Percentiles rank a stretch among this genome's conserved stretches.
Conservation (phyloP, 2,113 vertebrate species). For the Eulemur macaco region DNA sequence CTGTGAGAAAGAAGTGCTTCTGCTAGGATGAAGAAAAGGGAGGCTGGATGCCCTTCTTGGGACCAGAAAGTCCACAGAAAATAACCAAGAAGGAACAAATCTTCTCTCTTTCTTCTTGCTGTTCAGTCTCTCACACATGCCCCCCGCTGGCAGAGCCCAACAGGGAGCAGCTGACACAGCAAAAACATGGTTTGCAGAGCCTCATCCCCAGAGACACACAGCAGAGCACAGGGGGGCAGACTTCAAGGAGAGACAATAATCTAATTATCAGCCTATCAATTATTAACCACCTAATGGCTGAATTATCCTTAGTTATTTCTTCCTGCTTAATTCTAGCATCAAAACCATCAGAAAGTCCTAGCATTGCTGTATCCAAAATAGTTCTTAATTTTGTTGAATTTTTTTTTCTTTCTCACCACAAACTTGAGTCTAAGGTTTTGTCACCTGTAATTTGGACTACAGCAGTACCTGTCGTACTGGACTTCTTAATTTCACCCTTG, state of each 20-base stretch:
- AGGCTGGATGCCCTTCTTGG: background rate
- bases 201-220: background rate
- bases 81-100: background rate
- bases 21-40: background rate
- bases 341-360: background rate
- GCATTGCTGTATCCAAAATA: background rate
- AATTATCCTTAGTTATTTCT: background rate
- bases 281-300: background rate
- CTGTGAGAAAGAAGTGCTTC: background rate
- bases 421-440: background rate
- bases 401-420: background rate
- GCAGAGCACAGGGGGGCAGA: accelerated
- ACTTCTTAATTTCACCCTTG: background rate
- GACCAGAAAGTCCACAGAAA: background rate
- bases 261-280: background rate
- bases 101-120: background rate
- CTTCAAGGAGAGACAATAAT: background rate
- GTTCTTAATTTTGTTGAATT: background rate
- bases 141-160: background rate
- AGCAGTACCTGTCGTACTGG: background rate
- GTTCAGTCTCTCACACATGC: background rate
- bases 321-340: background rate
- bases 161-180: background rate
- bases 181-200: background rate
- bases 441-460: background rate